phyloP scores from a whole-genome alignment of 1,140 invertebrate genomes.

The Tetragonula clypearis region DNA sequence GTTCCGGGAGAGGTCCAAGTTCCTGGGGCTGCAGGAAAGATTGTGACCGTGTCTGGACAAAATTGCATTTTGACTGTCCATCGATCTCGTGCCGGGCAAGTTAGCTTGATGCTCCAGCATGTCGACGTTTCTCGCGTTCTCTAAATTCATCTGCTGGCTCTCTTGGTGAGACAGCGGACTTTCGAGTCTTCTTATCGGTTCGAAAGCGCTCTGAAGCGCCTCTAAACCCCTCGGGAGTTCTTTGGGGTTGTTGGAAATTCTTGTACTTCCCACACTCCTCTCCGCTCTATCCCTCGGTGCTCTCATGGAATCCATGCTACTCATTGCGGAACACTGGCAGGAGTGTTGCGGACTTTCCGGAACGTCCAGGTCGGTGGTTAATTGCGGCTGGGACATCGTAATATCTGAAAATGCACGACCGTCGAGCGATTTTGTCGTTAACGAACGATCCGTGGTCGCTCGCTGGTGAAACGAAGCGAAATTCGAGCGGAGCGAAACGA shows the following conservation, averaged over 20 bases:
- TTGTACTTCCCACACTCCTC: conserved; percentile 62
- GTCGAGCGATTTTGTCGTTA: too few species aligned
- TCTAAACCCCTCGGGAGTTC: conserved; percentile 64
- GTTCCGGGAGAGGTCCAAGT: conserved; percentile 65
- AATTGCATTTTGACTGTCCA: conserved; percentile 52
- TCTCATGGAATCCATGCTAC: conserved; percentile 60
- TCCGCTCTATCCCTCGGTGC: conserved; percentile 62
- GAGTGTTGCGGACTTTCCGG: conserved; percentile 63
- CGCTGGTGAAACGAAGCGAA: neutral
- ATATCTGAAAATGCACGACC: conserved; percentile 44
- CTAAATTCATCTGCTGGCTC: conserved; percentile 62
- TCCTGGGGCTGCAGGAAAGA: conserved; percentile 64
- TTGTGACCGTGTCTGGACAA: conserved; percentile 56
- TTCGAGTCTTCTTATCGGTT: conserved; percentile 66
- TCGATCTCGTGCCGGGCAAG: conserved; percentile 52
- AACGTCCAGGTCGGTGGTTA: conserved; percentile 61
- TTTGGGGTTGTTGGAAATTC: conserved; percentile 58
- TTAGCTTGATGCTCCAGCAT: conserved; percentile 59
- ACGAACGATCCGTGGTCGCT: neutral
- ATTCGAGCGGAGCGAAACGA: neutral
- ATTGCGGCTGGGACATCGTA: conserved; percentile 65
- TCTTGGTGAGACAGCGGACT: conserved; percentile 62
- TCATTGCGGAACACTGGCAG: conserved; percentile 68
- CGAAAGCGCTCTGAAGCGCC: conserved; percentile 64
- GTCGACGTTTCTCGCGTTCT: conserved; percentile 54